Conservation (phyloP, 2,797 vertebrate genomes). For the Leptodactylus fallax region DNA sequence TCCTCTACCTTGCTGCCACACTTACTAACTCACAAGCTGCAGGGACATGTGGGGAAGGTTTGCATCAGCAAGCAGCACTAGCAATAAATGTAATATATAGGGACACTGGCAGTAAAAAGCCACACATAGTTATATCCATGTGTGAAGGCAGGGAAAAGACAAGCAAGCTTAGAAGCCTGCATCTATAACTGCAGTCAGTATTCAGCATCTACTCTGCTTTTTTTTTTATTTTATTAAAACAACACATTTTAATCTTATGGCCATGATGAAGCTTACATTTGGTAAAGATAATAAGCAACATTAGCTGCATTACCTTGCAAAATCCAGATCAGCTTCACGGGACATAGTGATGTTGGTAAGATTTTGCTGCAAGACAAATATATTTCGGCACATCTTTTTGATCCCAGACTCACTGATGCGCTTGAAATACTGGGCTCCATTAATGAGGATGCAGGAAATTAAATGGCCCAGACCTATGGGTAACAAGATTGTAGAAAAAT, state of each 20-base stretch:
- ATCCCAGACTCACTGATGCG: slow-evolving; percentile 98
- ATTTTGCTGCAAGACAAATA: slow-evolving; percentile 98
- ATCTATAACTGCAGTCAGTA: too few relatives aligned
- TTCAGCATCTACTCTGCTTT: too few relatives aligned
- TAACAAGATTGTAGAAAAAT: background rate
- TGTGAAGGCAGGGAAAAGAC: too few relatives aligned
- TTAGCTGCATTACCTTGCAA: slow-evolving; percentile 83
- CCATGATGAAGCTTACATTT: background rate
- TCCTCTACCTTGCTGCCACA: too few relatives aligned
- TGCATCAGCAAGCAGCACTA: too few relatives aligned
- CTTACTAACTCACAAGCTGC: too few relatives aligned
- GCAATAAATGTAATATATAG: too few relatives aligned
- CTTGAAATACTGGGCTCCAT: slow-evolving; percentile 96
- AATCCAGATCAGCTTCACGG: slow-evolving; percentile 94
- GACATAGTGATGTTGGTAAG: slow-evolving; percentile 99
- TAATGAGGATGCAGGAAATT: slow-evolving; percentile 97
- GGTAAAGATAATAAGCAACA: background rate
- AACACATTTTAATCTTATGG: background rate
- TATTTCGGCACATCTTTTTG: slow-evolving; percentile 99
- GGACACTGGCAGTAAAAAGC: too few relatives aligned
- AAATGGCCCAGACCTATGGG: slow-evolving; percentile 90
- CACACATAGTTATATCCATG: too few relatives aligned
- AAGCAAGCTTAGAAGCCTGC: too few relatives aligned
- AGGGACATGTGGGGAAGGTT: too few relatives aligned
- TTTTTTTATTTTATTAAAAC: too few relatives aligned